These are phyloP conservation scores for Lycaon pictus DNA, from an alignment of 2,113 vertebrate genomes.

Conservation along the genomic window DNA sequence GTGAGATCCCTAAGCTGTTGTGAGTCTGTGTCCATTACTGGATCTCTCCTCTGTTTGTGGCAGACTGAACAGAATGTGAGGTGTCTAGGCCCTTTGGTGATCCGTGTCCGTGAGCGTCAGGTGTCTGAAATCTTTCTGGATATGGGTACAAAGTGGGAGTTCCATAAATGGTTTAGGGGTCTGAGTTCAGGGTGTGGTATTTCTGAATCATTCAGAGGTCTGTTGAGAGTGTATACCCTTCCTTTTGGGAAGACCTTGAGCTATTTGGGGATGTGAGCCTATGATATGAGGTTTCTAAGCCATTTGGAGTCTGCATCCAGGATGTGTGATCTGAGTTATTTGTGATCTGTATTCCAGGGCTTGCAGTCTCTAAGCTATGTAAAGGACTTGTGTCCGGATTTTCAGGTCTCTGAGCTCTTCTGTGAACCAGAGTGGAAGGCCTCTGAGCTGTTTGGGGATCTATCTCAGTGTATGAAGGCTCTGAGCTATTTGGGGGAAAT, in stretches of 20 bases:
- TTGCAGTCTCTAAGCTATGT: background rate
- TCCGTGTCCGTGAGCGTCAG: background rate
- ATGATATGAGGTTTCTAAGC: slow-evolving; percentile 8
- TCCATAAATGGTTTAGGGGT: slow-evolving; percentile 4
- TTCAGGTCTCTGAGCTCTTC: slow-evolving; percentile 10
- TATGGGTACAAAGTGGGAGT: background rate
- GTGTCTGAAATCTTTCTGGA: slow-evolving; percentile 23
- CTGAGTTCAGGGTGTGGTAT: background rate
- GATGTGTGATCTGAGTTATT: background rate
- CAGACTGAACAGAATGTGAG: background rate
- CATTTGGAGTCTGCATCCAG: background rate
- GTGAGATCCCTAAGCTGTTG: background rate
- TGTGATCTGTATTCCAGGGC: background rate
- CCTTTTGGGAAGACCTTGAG: background rate
- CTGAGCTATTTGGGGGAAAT: background rate
- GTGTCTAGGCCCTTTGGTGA: slow-evolving; percentile 27
- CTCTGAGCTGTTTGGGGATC: background rate
- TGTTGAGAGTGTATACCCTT: background rate
- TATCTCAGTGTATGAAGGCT: background rate
- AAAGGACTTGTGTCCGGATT: background rate
- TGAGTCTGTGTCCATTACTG: background rate
- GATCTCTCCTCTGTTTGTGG: background rate
- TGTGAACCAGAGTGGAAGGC: background rate
- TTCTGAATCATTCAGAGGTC: slow-evolving; percentile 30
- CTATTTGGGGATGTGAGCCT: background rate